Evolutionary conservation across 2,888 invertebrate genomes (phyloP).

Genomic region (Salpingus planirostris): DNA sequence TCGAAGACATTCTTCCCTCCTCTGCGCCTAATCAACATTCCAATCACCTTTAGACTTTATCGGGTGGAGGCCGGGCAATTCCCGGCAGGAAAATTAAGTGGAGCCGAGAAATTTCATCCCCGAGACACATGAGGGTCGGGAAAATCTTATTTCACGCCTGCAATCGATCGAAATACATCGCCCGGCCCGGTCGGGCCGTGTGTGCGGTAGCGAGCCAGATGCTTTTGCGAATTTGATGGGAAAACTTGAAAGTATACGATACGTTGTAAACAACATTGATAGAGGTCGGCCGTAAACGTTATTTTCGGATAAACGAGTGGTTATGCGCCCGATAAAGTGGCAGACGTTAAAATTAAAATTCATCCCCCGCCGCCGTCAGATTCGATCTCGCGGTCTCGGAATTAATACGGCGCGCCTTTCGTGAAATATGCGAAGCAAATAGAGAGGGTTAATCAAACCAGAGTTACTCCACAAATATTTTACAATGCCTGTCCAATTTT

Average conservation of each 20-base stretch:
- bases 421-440: conserved; percentile 8
- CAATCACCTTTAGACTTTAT: conserved; percentile 42
- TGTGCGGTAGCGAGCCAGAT: too few relatives aligned
- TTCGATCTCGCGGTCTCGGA: too few relatives aligned
- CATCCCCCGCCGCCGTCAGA: too few relatives aligned
- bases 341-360: too few relatives aligned
- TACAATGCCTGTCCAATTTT: conserved; percentile 35
- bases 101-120: conserved; percentile 35
- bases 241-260: too few relatives aligned
- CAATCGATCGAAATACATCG: conserved; percentile 34
- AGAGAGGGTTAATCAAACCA: conserved; percentile 26
- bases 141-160: conserved; percentile 36
- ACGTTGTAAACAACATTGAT: too few relatives aligned
- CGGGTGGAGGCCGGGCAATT: conserved; percentile 34
- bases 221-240: conserved; percentile 22
- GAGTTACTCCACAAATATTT: conserved; percentile 34
- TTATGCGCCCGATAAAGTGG: too few relatives aligned
- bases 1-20: conserved; percentile 26
- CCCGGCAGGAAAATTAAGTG: conserved; percentile 42
- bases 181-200: too few relatives aligned
- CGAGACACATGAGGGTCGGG: conserved; percentile 29
- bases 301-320: too few relatives aligned
- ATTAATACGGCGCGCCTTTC: background rate
- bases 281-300: too few relatives aligned
- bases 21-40: conserved; percentile 40